Conservation (phyloP, 2,113 vertebrate species). For the Chamaetylas fuelleborni region DNA sequence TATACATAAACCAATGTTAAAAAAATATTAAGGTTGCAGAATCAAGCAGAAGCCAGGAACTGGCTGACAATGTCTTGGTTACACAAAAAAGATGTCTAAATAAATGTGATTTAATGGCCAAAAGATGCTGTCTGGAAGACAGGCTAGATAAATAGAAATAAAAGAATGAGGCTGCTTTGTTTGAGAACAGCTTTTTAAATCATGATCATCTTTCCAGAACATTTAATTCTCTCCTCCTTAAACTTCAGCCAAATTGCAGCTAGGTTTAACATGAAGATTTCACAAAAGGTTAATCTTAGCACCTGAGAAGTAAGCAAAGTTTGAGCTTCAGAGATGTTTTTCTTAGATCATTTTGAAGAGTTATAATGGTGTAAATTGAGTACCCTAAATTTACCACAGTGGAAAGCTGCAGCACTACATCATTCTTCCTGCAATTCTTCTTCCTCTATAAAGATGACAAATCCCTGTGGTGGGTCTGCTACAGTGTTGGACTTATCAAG, state of each 20-base stretch:
- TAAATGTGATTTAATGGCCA: neutral
- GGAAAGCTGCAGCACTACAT: neutral
- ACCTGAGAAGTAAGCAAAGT: neutral
- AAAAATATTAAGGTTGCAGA: neutral
- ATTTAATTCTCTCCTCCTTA: neutral
- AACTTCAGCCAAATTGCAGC: neutral
- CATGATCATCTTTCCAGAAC: neutral
- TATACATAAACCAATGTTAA: neutral
- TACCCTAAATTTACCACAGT: neutral
- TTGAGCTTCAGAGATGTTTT: neutral
- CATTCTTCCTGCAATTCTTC: neutral
- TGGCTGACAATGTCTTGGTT: neutral
- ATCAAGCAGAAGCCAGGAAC: neutral
- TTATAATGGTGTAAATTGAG: neutral
- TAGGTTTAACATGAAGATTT: neutral
- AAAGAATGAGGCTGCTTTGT: neutral
- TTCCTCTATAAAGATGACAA: neutral
- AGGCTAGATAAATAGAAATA: slow-evolving; percentile 27
- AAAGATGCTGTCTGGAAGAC: neutral
- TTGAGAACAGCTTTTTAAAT: slow-evolving; percentile 2
- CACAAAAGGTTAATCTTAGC: neutral
- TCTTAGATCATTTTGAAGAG: neutral
- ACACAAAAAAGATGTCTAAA: neutral
- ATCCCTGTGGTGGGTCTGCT: neutral
- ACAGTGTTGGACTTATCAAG: neutral